Percentiles rank a stretch among this genome's conserved stretches.
Conservation (phyloP, 2,113 vertebrate genomes). For the Periophthalmus modestus region DNA sequence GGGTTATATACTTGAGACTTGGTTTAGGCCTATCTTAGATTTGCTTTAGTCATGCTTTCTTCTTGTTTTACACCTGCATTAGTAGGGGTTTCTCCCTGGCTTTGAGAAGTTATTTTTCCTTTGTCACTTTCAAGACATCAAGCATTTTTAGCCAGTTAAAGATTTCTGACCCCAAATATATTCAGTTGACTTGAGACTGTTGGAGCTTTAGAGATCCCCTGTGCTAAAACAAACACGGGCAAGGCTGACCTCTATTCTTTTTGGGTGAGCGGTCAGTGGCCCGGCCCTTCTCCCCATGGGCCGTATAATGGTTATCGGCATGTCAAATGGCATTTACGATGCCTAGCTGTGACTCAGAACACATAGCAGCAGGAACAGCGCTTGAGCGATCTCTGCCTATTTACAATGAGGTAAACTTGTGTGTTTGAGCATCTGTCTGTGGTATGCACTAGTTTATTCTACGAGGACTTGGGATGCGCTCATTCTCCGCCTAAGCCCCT, state of each 20-base stretch:
- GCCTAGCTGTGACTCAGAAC: constrained; percentile 41
- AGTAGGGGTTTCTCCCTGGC: too few relatives aligned
- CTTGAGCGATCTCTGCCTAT: constrained; percentile 50
- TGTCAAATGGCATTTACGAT: constrained; percentile 64
- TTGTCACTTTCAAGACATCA: not conserved
- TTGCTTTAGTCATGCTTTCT: not conserved
- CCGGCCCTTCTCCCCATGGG: constrained; percentile 13
- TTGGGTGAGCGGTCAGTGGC: constrained; percentile 1
- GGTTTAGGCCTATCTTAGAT: not conserved
- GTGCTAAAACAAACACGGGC: not conserved
- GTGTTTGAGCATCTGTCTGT: constrained; percentile 49
- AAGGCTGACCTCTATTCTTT: not conserved
- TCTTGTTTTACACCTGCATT: not conserved
- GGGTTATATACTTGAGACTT: not conserved
- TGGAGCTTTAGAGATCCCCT: not conserved
- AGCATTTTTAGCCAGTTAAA: not conserved
- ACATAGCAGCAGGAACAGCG: constrained; percentile 47
- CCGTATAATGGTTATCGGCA: constrained; percentile 43
- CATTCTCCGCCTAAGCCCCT: constrained; percentile 13
- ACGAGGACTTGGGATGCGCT: constrained; percentile 24
- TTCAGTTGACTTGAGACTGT: not conserved
- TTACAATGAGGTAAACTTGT: constrained; percentile 36
- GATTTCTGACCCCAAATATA: not conserved
- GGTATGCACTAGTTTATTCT: constrained; percentile 50
- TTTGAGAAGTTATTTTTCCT: not conserved